phyloP scores from a whole-genome alignment of 2,797 vertebrate species.

The Enteromius unitaeniatus region DNA sequence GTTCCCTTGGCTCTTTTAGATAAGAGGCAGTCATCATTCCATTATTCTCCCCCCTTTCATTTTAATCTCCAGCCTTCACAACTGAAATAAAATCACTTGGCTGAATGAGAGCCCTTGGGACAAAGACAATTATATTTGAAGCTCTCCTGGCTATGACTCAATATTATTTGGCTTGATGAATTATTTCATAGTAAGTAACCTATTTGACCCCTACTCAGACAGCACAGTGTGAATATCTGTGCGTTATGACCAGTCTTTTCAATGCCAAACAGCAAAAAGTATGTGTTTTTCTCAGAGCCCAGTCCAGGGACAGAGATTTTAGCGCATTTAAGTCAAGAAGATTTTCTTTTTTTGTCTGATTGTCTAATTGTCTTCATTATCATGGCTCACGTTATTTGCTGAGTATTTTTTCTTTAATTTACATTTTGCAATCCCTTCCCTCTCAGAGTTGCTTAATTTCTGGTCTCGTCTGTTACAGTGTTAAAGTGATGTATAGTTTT shows the following conservation, averaged over 20 bases:
- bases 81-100: conserved; percentile 25
- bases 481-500: background rate
- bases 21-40: conserved; percentile 25
- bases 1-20: conserved; percentile 14
- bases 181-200: conserved; percentile 23
- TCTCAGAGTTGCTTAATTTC: conserved; percentile 4
- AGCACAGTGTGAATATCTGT: background rate
- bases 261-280: background rate
- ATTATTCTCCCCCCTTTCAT: conserved; percentile 2
- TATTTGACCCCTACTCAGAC: background rate
- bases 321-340: background rate
- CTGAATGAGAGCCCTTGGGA: conserved; percentile 34
- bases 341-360: background rate
- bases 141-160: conserved; percentile 29
- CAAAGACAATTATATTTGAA: conserved; percentile 41
- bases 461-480: background rate
- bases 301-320: background rate
- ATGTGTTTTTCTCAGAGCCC: background rate
- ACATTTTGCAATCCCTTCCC: background rate
- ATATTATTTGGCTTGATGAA: conserved; percentile 26
- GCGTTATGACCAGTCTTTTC: background rate
- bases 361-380: background rate
- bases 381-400: background rate
- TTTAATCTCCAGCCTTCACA: conserved; percentile 38
- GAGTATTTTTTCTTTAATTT: background rate